Evolutionary conservation across 2,888 invertebrate genomes (phyloP), one percentile per base, ranked within the genome.

Genomic region (Drosophila sordidapex): DNA sequence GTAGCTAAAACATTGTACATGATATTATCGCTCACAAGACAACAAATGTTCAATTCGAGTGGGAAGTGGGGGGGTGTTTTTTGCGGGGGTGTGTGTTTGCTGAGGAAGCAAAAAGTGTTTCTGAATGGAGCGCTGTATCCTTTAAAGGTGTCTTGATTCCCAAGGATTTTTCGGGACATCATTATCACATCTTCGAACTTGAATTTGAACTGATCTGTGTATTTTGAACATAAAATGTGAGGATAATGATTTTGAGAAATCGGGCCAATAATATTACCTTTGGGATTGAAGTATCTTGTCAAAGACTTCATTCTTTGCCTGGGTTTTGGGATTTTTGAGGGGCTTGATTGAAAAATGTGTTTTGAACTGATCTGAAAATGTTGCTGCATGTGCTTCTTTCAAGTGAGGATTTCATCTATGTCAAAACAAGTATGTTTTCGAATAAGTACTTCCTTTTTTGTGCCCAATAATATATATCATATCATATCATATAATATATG

Each of bases 1-100:
- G 56, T 71, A 43, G 58, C 57, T 87, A 88, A 89, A 85, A 85
- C 82, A 89, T 89, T 79, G 68, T 68, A 80, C 87, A 85, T 84
- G 87, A 87, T 82, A 85, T 87, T 85, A 85, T 89, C 84, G 71
- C 76, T 58, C 56, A 60, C 48, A 68, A 60, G 68, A 71, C 65
- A 72, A 81, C 66, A 51, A 27, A 11, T 46, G 11, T n/a, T 46
- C 36, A 75, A 87, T 70, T 63, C 62, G 7, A 75, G 48, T 63
- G 60, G 36, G 18, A n/a, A 18, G 11, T 36, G 8, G 8, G 35
- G 4, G 29, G 13, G 54, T 18, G 11, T 43, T 29, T 53, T 27
- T 27, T 27, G 51, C 6, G 6, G 46, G 48, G 57, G 57, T 13
- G 53, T 53, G 18, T 27, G 8, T 29, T 15, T 54, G 21, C 25